Base-by-base conservation (phyloP, 2,888 invertebrate genomes). In the Diachrysia chrysitis region DNA sequence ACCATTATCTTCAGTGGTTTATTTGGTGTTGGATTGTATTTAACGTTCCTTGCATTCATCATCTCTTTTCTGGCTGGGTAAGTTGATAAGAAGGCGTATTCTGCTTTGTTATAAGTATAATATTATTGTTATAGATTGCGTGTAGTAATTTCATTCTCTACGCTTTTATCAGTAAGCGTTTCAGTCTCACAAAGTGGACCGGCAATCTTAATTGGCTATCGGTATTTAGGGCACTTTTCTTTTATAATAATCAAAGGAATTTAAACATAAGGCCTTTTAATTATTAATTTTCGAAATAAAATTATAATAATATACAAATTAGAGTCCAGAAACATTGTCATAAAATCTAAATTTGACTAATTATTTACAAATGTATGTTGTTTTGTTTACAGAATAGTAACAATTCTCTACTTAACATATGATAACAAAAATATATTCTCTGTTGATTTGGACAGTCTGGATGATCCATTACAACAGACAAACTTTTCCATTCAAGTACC, bases 11-110 rank as follows among this genome's bases (percentile, higher is more conserved):
- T 90, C 48, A 92, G 92, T 73, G 92, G 94, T 63, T 86, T 95
- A 76, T 87, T 93, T 80, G 95, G 95, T 60, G 88, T 95, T 73
- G 90, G 92, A 63, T 85, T 90, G 75, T 95, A 94, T 83, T 76
- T 95, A 70, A 89, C 90, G 68, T 81, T 94, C 79, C 80, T 94
- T 75, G 87, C 89, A 58, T 90, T 94, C 87, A 78, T 93, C 46
- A 82, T 90, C 74, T 92, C 94, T n/a, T 94, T 95, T 87, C 63
- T 93, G 53, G 73, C 91, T 80, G 95, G 95, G 95, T 95, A 86
- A 93, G 94, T 89, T 68, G 69, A 68, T 78, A 68, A 63, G 77
- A 62, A 65, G 60, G 61, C 60, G 66, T 78, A 63, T 68, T 63
- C 55, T 67, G n/a, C 54, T 46, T 35, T 6, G 21, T 21, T 66